These are phyloP conservation scores for Catharus fuscescens DNA, from an alignment of 2,113 vertebrate genomes.

Conservation along the genomic window DNA sequence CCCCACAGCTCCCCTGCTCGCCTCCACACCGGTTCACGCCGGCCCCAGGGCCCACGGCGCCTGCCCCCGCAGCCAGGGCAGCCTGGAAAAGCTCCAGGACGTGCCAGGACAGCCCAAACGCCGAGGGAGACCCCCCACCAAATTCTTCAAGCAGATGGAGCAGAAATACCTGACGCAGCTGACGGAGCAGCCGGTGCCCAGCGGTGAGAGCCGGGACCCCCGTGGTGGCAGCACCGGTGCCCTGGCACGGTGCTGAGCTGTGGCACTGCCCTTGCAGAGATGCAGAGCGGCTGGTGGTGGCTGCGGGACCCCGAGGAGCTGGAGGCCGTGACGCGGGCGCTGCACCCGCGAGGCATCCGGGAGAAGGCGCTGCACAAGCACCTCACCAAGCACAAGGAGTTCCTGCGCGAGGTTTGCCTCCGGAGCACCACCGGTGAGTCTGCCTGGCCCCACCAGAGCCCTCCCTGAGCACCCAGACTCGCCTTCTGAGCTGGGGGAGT, in stretches of 20 bases:
- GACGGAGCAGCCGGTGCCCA: conserved; percentile 88
- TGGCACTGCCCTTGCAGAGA: conserved; percentile 71
- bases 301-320: conserved; percentile 86
- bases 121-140: conserved; percentile 88
- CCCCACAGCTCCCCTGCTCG: conserved; percentile 43
- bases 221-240: too few species aligned
- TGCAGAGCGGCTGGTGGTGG: conserved; percentile 96
- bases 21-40: conserved; percentile 49
- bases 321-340: conserved; percentile 79
- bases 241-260: not conserved
- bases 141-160: conserved; percentile 90
- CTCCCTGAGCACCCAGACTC: conserved; percentile 61
- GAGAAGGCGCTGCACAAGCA: conserved; percentile 94
- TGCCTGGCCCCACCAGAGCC: not conserved
- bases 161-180: conserved; percentile 91
- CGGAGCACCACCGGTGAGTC: conserved; percentile 79
- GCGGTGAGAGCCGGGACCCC: conserved; percentile 73
- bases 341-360: conserved; percentile 89
- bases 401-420: conserved; percentile 86
- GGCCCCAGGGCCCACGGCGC: conserved; percentile 39
- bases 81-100: conserved; percentile 62
- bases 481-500: not conserved
- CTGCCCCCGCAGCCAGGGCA: conserved; percentile 28
- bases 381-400: conserved; percentile 92
- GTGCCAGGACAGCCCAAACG: conserved; percentile 79